Conservation (phyloP, 2,888 invertebrate species). For the Idaea dimidiata region DNA sequence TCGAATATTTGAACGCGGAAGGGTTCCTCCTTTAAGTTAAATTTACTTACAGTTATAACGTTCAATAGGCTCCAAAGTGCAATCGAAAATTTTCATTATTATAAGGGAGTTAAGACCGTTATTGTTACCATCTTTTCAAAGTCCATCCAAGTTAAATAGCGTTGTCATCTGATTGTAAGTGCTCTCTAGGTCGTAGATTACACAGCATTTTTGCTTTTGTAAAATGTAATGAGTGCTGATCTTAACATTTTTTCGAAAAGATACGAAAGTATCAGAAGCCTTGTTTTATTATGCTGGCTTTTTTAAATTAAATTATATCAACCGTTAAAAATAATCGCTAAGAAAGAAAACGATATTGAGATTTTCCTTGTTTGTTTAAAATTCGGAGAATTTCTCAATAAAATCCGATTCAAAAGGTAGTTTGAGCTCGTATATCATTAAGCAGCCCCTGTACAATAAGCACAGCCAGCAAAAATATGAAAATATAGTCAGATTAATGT, state of each 20-base stretch:
- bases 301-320: constrained; percentile 15
- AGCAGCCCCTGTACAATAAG: constrained; percentile 56
- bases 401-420: constrained; percentile 1
- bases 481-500: constrained; percentile 65
- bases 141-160: background rate
- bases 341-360: background rate
- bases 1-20: constrained; percentile 65
- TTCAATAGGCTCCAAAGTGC: constrained; percentile 31
- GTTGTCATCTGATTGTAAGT: constrained; percentile 1
- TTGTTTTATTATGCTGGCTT: constrained; percentile 9
- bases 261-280: constrained; percentile 10
- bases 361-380: background rate
- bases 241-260: constrained; percentile 4
- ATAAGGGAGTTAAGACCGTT: constrained; percentile 6
- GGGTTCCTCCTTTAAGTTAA: constrained; percentile 26
- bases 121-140: background rate
- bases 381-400: constrained; percentile 1
- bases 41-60: constrained; percentile 30
- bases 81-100: constrained; percentile 22
- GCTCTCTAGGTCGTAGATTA: background rate
- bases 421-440: constrained; percentile 26
- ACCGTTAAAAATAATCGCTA: background rate
- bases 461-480: constrained; percentile 52
- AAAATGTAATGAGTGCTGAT: constrained; percentile 2
- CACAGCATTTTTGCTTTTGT: background rate